These are phyloP conservation scores for Anodontia alba DNA, from an alignment of 2,888 invertebrate species.

Conservation along the genomic window DNA sequence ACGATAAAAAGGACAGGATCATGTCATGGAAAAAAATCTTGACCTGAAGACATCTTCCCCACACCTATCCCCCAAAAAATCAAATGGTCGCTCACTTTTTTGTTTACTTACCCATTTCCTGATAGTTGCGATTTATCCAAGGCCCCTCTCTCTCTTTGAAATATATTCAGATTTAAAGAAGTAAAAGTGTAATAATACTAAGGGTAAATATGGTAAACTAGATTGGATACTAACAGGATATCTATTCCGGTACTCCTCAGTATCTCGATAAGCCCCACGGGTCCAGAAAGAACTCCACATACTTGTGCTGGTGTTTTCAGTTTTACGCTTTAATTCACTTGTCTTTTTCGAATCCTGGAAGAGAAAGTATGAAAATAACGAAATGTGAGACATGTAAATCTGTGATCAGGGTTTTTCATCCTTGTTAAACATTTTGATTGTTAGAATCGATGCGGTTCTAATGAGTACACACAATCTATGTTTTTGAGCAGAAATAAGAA, in stretches of 20 bases:
- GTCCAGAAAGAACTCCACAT: constrained; percentile 48
- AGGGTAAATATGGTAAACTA: too few species aligned
- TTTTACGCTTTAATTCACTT: neutral
- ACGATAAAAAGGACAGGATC: too few species aligned
- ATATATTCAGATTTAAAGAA: too few species aligned
- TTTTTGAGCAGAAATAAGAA: neutral
- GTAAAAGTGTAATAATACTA: too few species aligned
- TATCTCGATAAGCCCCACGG: constrained; percentile 44
- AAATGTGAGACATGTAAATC: neutral
- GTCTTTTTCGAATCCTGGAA: neutral
- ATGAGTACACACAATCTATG: neutral
- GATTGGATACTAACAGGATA: constrained; percentile 57
- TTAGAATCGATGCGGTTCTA: neutral
- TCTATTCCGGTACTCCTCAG: constrained; percentile 53
- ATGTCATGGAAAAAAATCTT: too few species aligned
- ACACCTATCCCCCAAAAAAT: too few species aligned
- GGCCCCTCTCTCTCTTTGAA: too few species aligned
- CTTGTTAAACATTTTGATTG: neutral
- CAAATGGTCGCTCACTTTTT: too few species aligned
- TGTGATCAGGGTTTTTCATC: neutral
- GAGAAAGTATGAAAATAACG: neutral
- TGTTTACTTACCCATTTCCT: too few species aligned
- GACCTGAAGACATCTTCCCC: too few species aligned
- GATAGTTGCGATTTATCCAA: too few species aligned
- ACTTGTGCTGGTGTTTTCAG: constrained; percentile 15